Conservation (phyloP, 2,113 vertebrate genomes). For the Tenrec ecaudatus region DNA sequence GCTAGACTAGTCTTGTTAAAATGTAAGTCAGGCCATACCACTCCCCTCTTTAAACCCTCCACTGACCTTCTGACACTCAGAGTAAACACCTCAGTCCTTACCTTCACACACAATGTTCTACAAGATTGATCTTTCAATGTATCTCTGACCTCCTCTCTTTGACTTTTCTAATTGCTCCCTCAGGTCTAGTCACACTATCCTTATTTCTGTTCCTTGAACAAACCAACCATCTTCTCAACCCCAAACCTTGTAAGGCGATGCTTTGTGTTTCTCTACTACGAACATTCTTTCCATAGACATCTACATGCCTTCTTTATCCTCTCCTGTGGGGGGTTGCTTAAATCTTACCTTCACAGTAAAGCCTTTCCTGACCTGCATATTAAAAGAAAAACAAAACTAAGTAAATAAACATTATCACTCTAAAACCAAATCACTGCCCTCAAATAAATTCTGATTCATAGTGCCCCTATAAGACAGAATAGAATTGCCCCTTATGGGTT, state of each 20-base stretch:
- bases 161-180: neutral
- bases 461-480: too few relatives aligned
- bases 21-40: constrained; percentile 43
- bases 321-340: neutral
- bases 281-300: neutral
- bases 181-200: constrained; percentile 8
- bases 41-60: constrained; percentile 35
- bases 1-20: constrained; percentile 47
- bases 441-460: too few relatives aligned
- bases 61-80: neutral
- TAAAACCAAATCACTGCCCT: too few relatives aligned
- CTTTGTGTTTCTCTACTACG: neutral
- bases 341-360: constrained; percentile 7
- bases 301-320: neutral
- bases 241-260: neutral
- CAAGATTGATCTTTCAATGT: neutral
- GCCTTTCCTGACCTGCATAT: neutral
- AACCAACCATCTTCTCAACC: too few relatives aligned
- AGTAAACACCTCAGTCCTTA: constrained; percentile 28
- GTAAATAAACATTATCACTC: too few relatives aligned
- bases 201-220: constrained; percentile 11
- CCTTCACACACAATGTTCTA: neutral
- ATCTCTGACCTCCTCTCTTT: neutral
- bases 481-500: too few relatives aligned
- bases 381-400: too few relatives aligned